phyloP scores from a whole-genome alignment of 2,888 invertebrate genomes.

The Norana najaformis region DNA sequence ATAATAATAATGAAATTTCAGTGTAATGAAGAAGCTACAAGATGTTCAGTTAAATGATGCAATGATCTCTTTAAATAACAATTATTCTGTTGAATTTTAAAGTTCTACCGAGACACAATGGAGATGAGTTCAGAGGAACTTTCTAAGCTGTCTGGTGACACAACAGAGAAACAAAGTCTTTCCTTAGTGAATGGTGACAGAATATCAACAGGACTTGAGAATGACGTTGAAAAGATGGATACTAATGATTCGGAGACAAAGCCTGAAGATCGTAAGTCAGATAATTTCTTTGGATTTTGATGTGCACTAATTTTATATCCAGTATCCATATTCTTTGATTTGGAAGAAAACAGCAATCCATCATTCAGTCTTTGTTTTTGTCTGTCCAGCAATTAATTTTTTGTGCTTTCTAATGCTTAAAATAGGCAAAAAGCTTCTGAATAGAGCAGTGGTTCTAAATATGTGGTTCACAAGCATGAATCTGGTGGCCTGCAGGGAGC shows the following conservation, averaged over 20 bases:
- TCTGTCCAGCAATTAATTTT: not conserved
- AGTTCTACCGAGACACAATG: slow-evolving; percentile 90
- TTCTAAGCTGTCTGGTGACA: slow-evolving; percentile 17
- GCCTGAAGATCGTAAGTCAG: not conserved
- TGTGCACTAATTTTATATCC: not conserved
- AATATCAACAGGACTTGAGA: not conserved
- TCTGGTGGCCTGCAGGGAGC: too few relatives aligned
- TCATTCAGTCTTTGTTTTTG: not conserved
- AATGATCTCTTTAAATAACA: not conserved
- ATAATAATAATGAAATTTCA: too few relatives aligned
- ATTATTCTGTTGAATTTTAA: slow-evolving; percentile 44
- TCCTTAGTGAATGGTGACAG: not conserved
- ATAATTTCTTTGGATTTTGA: not conserved
- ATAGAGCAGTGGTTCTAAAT: too few relatives aligned
- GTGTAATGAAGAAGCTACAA: too few relatives aligned
- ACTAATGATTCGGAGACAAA: not conserved
- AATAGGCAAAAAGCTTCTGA: not conserved
- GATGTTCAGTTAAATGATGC: not conserved
- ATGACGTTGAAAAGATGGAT: not conserved
- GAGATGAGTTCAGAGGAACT: slow-evolving; percentile 65
- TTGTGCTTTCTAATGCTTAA: not conserved
- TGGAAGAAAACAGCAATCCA: not conserved
- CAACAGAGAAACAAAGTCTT: slow-evolving; percentile 24
- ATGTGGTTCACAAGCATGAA: too few relatives aligned
- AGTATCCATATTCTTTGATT: not conserved